phyloP scores from a whole-genome alignment of 2,888 invertebrate species.

The Mactromeris polynyma region DNA sequence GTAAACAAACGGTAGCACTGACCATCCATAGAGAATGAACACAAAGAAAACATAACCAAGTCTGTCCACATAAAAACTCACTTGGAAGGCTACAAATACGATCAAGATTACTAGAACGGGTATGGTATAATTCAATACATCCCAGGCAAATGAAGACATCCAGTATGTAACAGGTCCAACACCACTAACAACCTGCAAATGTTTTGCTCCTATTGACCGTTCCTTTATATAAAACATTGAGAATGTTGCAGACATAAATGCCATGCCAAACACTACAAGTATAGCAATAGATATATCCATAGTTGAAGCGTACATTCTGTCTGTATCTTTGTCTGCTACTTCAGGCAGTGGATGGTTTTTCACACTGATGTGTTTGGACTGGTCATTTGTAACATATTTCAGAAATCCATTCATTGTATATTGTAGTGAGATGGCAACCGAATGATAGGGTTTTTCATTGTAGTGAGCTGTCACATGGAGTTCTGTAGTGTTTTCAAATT shows the following conservation, averaged over 20 bases:
- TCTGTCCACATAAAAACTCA: constrained; percentile 88
- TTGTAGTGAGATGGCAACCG: constrained; percentile 91
- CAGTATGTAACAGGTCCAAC: constrained; percentile 89
- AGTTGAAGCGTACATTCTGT: constrained; percentile 51
- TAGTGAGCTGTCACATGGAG: constrained; percentile 90
- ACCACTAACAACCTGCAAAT: constrained; percentile 85
- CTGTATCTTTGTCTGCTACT: constrained; percentile 60
- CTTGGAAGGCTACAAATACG: constrained; percentile 90
- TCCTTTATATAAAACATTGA: constrained; percentile 84
- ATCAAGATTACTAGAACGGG: constrained; percentile 89
- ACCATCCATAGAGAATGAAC: constrained; percentile 91
- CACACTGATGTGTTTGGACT: constrained; percentile 93
- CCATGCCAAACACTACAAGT: constrained; percentile 83
- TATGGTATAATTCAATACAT: constrained; percentile 90
- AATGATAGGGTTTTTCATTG: constrained; percentile 93
- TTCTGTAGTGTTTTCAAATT: constrained; percentile 63
- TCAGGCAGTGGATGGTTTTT: constrained; percentile 90
- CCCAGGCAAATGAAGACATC: constrained; percentile 91
- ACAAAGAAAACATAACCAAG: constrained; percentile 89
- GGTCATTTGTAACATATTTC: no score
- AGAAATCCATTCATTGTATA: no score
- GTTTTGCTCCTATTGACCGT: constrained; percentile 79
- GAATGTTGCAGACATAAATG: constrained; percentile 84
- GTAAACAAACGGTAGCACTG: constrained; percentile 92
- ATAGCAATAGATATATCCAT: constrained; percentile 78